Conservation (phyloP, 1,140 invertebrate species). For the Drosophila leontia region DNA sequence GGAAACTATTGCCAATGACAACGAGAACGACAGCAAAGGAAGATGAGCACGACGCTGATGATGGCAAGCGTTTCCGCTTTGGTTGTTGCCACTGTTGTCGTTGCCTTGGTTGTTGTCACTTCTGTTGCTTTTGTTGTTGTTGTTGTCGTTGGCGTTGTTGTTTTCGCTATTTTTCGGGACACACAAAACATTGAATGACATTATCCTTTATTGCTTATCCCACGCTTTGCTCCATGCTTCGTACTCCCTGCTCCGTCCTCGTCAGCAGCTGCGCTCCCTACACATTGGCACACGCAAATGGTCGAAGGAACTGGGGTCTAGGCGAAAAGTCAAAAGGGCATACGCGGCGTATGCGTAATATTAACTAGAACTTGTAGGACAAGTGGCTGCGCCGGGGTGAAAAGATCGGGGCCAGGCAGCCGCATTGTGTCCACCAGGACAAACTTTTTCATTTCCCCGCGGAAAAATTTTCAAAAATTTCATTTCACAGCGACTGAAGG, state of each 20-base stretch:
- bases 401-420: conserved; percentile 51
- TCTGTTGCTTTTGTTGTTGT: conserved; percentile 24
- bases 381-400: conserved; percentile 17
- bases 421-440: conserved; percentile 77
- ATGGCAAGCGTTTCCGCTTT: conserved; percentile 78
- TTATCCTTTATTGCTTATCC: conserved; percentile 84
- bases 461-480: conserved; percentile 84
- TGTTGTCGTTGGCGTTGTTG: conserved; percentile 23
- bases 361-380: conserved; percentile 65
- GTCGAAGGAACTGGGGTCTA: conserved; percentile 26
- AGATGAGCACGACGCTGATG: conserved; percentile 72
- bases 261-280: conserved; percentile 59
- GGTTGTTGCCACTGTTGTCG: conserved; percentile 42
- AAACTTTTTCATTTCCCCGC: conserved; percentile 83
- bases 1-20: conserved; percentile 79
- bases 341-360: conserved; percentile 77
- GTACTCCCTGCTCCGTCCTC: conserved; percentile 20
- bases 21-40: conserved; percentile 45
- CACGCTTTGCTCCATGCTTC: conserved; percentile 60
- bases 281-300: conserved; percentile 71
- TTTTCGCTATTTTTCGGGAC: conserved; percentile 52
- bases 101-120: conserved; percentile 18
- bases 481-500: conserved; percentile 76
- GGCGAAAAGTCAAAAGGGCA: conserved; percentile 79
- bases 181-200: conserved; percentile 83